Evolutionary conservation across 2,888 invertebrate species (phyloP).

Genomic region (Calliscelio sp.): DNA sequence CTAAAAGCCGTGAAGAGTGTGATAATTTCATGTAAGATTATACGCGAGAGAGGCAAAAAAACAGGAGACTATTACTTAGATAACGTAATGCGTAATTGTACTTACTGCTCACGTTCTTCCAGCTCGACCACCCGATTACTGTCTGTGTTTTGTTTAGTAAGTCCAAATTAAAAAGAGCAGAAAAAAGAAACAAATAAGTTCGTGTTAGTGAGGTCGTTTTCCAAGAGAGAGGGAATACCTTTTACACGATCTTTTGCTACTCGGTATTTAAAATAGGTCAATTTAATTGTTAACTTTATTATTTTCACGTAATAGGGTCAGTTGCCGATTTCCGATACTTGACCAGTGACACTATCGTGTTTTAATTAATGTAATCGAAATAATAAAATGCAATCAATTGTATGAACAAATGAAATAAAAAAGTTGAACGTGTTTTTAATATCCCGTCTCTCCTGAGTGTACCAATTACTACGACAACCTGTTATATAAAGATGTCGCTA

Average conservation of each 20-base stretch:
- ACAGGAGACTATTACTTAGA: conserved; percentile 48
- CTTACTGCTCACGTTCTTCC: conserved; percentile 95
- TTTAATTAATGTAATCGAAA: too few relatives aligned
- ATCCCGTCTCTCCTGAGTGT: conserved; percentile 11
- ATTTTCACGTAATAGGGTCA: too few relatives aligned
- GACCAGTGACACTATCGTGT: too few relatives aligned
- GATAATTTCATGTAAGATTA: conserved; percentile 49
- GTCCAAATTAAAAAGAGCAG: conserved; percentile 87
- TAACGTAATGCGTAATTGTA: conserved; percentile 82
- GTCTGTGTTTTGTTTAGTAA: conserved; percentile 88
- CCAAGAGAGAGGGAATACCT: conserved; percentile 33
- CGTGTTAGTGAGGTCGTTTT: conserved; percentile 85
- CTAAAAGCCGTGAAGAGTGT: conserved; percentile 51
- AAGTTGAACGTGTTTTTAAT: too few relatives aligned
- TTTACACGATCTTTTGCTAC: background rate
- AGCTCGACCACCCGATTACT: conserved; percentile 92
- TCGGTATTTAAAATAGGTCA: too few relatives aligned
- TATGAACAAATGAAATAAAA: too few relatives aligned
- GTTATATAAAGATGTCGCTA: conserved; percentile 24
- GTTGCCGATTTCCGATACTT: too few relatives aligned
- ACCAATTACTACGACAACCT: conserved; percentile 27
- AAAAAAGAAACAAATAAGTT: conserved; percentile 87
- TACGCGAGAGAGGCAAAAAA: conserved; percentile 40
- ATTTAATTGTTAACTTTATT: too few relatives aligned
- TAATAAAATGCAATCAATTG: too few relatives aligned